Evolutionary conservation across 2,888 invertebrate genomes (phyloP).

Genomic region (Dorcus parallelipipedus): DNA sequence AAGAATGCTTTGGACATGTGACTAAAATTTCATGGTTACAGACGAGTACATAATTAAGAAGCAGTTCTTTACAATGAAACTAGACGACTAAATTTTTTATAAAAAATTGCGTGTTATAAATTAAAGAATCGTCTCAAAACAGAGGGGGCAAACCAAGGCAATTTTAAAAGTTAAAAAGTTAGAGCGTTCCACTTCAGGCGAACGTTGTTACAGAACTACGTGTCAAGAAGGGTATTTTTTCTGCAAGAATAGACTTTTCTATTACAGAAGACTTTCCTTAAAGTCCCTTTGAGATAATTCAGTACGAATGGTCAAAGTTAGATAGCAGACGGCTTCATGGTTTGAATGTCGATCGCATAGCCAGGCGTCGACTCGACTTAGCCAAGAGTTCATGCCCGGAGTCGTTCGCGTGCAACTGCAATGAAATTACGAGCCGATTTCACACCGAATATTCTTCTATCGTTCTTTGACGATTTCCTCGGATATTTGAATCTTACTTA

Average conservation of each 20-base stretch:
- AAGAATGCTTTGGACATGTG: too few relatives aligned
- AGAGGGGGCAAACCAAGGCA: too few relatives aligned
- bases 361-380: constrained; percentile 1
- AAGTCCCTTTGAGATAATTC: constrained; percentile 9
- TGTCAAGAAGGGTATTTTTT: not conserved
- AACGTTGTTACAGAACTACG: too few relatives aligned
- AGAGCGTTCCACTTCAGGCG: too few relatives aligned
- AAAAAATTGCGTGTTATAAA: too few relatives aligned
- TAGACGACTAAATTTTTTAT: too few relatives aligned
- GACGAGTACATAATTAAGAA: too few relatives aligned
- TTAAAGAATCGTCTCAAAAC: too few relatives aligned
- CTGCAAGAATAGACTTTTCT: not conserved
- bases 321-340: constrained; percentile 19
- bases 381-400: constrained; percentile 20
- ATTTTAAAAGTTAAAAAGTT: too few relatives aligned
- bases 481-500: constrained; percentile 4
- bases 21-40: too few relatives aligned
- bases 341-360: constrained; percentile 22
- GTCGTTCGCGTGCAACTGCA: constrained; percentile 19
- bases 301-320: constrained; percentile 23
- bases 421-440: constrained; percentile 30
- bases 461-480: constrained; percentile 23
- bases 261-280: not conserved
- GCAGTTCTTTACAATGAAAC: too few relatives aligned
- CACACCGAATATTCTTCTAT: constrained; percentile 21